Evolutionary conservation across 2,888 invertebrate genomes (phyloP), one percentile per base, ranked within the genome.

Genomic region (Caenorhabditis japonica): DNA sequence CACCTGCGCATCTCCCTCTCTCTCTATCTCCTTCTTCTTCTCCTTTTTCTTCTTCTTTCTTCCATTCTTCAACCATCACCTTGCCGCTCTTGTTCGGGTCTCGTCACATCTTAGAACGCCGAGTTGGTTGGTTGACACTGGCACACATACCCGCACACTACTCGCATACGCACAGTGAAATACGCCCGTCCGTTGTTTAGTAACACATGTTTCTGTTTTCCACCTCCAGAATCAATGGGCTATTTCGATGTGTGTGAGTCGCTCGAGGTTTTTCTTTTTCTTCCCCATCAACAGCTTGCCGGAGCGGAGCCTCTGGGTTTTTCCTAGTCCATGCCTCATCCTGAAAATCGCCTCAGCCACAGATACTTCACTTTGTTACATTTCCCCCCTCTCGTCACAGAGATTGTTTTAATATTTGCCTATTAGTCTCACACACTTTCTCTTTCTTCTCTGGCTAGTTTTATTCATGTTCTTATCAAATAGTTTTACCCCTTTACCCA

Each of bases 131-230:
- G 71, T 60, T 69, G 69, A 60, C 69, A 60, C 60, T 52, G 55
- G 59, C 69, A 60, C 58, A 68, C 49, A 64, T 27, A 41, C 33
- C 25, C 41, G 30, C 55, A 41, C 55, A 55, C 41, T 38, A 51
- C 66, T 47, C 66, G 58, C 58, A 56, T 58, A 68, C 68, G 56
- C 68, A 52, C 68, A 52, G 55, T 49, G 55, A 64, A 64, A 51
- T 58, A 59, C 52, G 59, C 10, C 5, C 30, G 30, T 30, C 46
- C 52, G 60, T 47, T 55, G 53, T 53, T 47, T 69, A 55, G 70
- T 70, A 70, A 70, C 70, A 70, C 56, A 70, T 70, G 70, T 70
- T 70, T 60, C 70, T 68, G 68, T 68, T 59, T 59, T 46, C 47
- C 21, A 43, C 43, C 66, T 66, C 66, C 51, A 27, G 43, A 51